These are phyloP conservation scores for Allophyes oxyacanthae DNA, from an alignment of 2,888 invertebrate genomes.

Conservation along the genomic window DNA sequence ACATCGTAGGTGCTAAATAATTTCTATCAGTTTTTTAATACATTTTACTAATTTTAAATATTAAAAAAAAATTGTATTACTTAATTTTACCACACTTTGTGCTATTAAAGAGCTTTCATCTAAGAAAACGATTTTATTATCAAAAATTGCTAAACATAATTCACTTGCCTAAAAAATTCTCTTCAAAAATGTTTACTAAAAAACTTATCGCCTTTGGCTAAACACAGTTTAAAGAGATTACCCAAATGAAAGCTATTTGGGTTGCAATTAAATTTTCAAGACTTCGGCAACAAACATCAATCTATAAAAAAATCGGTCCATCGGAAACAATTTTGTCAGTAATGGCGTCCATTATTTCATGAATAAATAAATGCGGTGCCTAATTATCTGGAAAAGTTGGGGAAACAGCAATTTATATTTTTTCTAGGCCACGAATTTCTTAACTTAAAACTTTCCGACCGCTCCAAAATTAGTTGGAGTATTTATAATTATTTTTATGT, in stretches of 20 bases:
- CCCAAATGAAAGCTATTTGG: slow-evolving; percentile 49
- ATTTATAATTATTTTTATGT: slow-evolving; percentile 30
- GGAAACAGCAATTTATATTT: slow-evolving; percentile 40
- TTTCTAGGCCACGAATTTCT: slow-evolving; percentile 35
- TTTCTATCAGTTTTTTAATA: too few species aligned
- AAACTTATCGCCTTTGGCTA: slow-evolving; percentile 16
- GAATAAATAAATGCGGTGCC: slow-evolving; percentile 51
- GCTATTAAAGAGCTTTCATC: slow-evolving; percentile 17
- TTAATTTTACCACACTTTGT: slow-evolving; percentile 7
- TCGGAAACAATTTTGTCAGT: slow-evolving; percentile 42
- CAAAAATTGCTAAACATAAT: slow-evolving; percentile 7
- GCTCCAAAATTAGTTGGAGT: slow-evolving; percentile 27
- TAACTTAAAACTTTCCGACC: slow-evolving; percentile 51
- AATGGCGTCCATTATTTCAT: slow-evolving; percentile 53
- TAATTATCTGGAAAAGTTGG: slow-evolving; percentile 53
- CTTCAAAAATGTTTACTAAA: slow-evolving; percentile 14
- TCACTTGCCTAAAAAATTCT: slow-evolving; percentile 6
- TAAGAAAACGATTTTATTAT: slow-evolving; percentile 12
- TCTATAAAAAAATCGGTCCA: slow-evolving; percentile 50
- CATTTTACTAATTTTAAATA: too few species aligned
- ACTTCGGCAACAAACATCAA: slow-evolving; percentile 58
- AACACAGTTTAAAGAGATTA: slow-evolving; percentile 39
- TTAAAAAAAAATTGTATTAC: background rate
- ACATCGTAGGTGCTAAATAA: too few species aligned
- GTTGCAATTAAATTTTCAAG: slow-evolving; percentile 57